Percentiles rank a stretch among this genome's conserved stretches.
These are phyloP conservation scores for Pomatorhinus ruficollis DNA, from an alignment of 2,113 vertebrate genomes.

Conservation along the genomic window DNA sequence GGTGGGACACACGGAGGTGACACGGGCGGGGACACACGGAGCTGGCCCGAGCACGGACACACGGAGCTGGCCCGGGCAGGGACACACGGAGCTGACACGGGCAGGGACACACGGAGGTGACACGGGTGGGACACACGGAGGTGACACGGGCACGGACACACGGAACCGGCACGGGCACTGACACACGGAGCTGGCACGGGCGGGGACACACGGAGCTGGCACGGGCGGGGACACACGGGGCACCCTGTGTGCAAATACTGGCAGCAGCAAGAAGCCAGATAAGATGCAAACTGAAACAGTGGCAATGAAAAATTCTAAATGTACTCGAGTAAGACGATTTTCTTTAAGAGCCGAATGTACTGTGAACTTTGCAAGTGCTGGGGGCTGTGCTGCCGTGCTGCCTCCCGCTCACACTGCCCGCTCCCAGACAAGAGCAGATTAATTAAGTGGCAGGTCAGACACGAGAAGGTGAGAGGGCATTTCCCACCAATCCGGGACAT, in stretches of 20 bases:
- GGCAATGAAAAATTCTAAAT: background rate
- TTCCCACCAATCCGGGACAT: constrained; percentile 67
- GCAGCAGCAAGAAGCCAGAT: background rate
- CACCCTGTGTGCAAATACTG: rapidly evolving
- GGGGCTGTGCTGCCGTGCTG: constrained; percentile 64
- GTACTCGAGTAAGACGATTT: background rate
- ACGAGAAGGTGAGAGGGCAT: constrained; percentile 77
- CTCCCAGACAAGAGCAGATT: constrained; percentile 72
- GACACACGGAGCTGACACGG: no score
- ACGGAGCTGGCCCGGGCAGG: no score
- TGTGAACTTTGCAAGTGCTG: constrained; percentile 23
- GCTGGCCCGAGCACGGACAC: no score
- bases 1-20: no score
- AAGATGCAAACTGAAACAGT: background rate
- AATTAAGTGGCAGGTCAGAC: constrained; percentile 79
- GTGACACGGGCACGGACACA: no score
- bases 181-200: no score
- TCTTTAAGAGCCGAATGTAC: background rate
- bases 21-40: no score
- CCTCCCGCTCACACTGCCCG: constrained; percentile 68
- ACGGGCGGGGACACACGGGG: background rate
- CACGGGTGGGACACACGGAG: no score
- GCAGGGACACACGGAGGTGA: no score
- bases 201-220: no score
- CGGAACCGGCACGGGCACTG: no score